Evolutionary conservation across 2,888 invertebrate genomes (phyloP).

Genomic region (Nomada fabriciana): DNA sequence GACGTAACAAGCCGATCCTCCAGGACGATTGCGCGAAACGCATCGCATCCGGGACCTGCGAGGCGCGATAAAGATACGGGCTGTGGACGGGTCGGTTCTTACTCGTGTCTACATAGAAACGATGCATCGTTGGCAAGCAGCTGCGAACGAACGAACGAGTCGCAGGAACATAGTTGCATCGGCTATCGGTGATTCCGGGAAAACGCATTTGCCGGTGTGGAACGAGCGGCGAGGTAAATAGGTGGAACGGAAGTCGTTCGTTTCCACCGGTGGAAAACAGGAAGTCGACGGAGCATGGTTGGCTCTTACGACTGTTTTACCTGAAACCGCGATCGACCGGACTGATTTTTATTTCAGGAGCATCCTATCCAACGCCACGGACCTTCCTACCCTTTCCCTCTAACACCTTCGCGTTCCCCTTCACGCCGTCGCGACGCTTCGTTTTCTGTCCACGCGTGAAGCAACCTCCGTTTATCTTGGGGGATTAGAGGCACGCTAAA

Average conservation of each 20-base stretch:
- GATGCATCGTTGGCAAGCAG: background rate
- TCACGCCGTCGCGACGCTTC: background rate
- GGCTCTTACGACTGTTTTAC: conserved; percentile 7
- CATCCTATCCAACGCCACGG: background rate
- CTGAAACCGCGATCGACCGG: conserved; percentile 3
- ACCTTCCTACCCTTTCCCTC: background rate
- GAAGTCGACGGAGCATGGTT: background rate
- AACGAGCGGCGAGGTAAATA: conserved; percentile 30
- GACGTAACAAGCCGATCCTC: conserved; percentile 39
- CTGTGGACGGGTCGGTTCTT: too few relatives aligned
- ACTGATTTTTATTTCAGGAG: conserved; percentile 30
- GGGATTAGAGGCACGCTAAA: conserved; percentile 26
- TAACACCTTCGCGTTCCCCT: background rate
- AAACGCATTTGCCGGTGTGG: conserved; percentile 43
- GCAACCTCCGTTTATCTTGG: background rate
- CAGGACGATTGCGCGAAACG: conserved; percentile 33
- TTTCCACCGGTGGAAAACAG: conserved; percentile 35
- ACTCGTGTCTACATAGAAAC: too few relatives aligned
- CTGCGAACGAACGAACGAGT: background rate
- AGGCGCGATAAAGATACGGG: conserved; percentile 18
- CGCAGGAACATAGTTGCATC: conserved; percentile 5
- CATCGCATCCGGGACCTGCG: conserved; percentile 12
- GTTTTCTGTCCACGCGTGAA: background rate
- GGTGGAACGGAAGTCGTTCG: conserved; percentile 42
- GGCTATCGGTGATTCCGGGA: conserved; percentile 46